These are phyloP conservation scores for Smittia aterrima DNA, from an alignment of 2,888 invertebrate species.

Conservation along the genomic window DNA sequence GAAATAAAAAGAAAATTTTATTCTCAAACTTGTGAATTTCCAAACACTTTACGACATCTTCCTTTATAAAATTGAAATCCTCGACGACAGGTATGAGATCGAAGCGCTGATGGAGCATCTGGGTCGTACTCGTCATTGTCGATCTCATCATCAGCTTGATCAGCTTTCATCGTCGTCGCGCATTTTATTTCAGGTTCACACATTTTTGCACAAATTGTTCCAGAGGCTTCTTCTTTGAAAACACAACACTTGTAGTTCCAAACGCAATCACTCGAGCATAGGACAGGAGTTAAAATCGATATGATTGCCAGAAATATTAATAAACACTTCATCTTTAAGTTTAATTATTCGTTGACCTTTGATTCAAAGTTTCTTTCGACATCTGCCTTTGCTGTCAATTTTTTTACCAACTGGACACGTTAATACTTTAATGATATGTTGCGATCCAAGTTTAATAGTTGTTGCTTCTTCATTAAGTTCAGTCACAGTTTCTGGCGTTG, in stretches of 20 bases:
- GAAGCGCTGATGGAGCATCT: not conserved
- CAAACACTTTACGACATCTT: not conserved
- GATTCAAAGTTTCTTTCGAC: not conserved
- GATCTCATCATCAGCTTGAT: not conserved
- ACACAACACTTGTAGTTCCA: constrained; percentile 26
- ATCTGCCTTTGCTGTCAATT: not conserved
- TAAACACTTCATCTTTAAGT: not conserved
- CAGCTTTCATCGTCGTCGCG: not conserved
- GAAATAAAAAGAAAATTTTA: not conserved
- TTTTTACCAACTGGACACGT: not conserved
- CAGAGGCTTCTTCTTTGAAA: not conserved
- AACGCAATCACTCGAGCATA: not conserved
- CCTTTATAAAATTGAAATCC: not conserved
- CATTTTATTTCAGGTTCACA: constrained; percentile 15
- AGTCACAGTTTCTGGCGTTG: not conserved
- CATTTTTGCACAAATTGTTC: constrained; percentile 16
- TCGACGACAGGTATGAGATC: not conserved
- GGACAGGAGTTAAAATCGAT: not conserved
- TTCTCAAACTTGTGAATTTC: not conserved
- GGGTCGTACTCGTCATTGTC: not conserved
- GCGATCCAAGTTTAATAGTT: not conserved
- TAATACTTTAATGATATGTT: not conserved
- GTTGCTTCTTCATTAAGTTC: not conserved
- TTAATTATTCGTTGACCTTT: not conserved
- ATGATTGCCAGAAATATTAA: not conserved